phyloP scores from a whole-genome alignment of 2,113 vertebrate genomes.

The Himantopus leucocephalus region DNA sequence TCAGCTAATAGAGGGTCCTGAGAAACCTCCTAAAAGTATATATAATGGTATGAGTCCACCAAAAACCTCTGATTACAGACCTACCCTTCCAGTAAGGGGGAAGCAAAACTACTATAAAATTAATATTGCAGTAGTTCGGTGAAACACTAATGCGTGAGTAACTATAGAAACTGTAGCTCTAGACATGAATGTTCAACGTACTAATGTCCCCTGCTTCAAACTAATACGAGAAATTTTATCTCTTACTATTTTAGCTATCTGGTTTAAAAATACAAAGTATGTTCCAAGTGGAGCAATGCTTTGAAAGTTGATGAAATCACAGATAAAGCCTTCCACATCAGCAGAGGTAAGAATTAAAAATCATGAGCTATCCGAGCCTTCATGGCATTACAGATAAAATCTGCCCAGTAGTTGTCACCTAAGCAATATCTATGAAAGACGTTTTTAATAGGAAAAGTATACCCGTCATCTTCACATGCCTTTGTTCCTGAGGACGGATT shows the following conservation, averaged over 20 bases:
- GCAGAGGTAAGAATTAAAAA: background rate
- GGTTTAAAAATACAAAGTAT: background rate
- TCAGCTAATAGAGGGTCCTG: background rate
- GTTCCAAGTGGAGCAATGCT: background rate
- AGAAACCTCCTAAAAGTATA: background rate
- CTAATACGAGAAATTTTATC: background rate
- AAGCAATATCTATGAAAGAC: background rate
- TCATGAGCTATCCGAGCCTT: background rate
- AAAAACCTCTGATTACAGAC: background rate
- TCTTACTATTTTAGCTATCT: background rate
- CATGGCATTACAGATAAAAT: background rate
- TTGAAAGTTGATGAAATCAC: background rate
- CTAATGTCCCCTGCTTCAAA: background rate
- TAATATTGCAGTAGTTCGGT: background rate
- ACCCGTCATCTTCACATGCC: background rate
- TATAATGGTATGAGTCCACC: background rate
- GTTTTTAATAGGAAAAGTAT: background rate
- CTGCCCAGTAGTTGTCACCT: background rate
- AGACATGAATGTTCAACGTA: background rate
- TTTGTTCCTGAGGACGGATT: background rate
- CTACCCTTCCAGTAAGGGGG: background rate
- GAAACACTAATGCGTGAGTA: background rate
- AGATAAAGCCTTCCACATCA: background rate
- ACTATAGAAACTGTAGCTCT: constrained; percentile 50
- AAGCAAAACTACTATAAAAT: background rate